These are phyloP conservation scores for Tenodera sinensis DNA, from an alignment of 2,888 invertebrate genomes.

Conservation along the genomic window DNA sequence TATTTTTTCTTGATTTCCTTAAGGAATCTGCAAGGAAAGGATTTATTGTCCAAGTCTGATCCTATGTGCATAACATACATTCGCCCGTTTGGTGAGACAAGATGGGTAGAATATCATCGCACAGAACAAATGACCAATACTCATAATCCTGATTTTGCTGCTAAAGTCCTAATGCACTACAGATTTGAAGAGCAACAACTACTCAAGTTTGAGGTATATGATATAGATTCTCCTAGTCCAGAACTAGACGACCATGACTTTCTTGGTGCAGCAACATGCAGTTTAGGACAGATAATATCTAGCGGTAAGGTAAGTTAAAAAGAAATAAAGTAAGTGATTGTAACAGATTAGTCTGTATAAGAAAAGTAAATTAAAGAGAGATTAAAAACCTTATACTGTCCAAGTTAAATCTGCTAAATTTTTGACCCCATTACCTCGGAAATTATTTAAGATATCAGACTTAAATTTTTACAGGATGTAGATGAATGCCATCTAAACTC, in stretches of 20 bases:
- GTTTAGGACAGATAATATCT: slow-evolving; percentile 49
- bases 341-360: neutral
- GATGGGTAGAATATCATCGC: slow-evolving; percentile 44
- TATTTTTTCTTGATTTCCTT: slow-evolving; percentile 36
- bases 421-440: too few relatives aligned
- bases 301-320: slow-evolving; percentile 29
- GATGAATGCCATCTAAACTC: too few relatives aligned
- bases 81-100: slow-evolving; percentile 42
- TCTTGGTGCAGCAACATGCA: slow-evolving; percentile 51
- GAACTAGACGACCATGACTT: slow-evolving; percentile 45
- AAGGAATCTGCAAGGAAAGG: slow-evolving; percentile 44
- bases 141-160: slow-evolving; percentile 52
- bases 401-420: too few relatives aligned
- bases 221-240: slow-evolving; percentile 42
- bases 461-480: too few relatives aligned
- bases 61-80: slow-evolving; percentile 49
- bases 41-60: slow-evolving; percentile 54
- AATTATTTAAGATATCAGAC: too few relatives aligned
- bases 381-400: too few relatives aligned
- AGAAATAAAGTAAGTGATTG: neutral
- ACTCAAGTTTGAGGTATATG: slow-evolving; percentile 49
- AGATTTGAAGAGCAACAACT: slow-evolving; percentile 56
- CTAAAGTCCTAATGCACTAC: slow-evolving; percentile 51
- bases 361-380: too few relatives aligned
- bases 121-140: slow-evolving; percentile 48